Percentiles rank a stretch among this genome's conserved stretches.
These are phyloP conservation scores for Oncopeltus fasciatus DNA, from an alignment of 1,140 invertebrate genomes.

Conservation along the genomic window DNA sequence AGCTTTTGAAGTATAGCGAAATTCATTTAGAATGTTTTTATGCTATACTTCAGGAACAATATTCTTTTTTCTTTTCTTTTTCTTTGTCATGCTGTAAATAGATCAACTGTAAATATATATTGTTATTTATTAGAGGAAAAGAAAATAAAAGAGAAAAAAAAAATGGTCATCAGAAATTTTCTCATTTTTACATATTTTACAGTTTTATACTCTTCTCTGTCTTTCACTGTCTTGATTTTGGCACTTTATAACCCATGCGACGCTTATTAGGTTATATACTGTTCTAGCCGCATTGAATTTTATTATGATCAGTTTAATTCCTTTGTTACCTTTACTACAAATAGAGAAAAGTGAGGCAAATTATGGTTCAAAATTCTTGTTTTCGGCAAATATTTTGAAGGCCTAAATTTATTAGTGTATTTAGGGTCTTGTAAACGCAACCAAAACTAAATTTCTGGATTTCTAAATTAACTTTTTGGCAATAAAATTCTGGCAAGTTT, in stretches of 20 bases:
- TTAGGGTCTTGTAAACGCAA: not conserved
- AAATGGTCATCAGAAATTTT: slow-evolving; percentile 1
- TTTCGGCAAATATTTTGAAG: slow-evolving; percentile 14
- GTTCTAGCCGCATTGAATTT: slow-evolving; percentile 1
- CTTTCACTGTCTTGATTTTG: slow-evolving; percentile 8
- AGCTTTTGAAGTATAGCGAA: too few species aligned
- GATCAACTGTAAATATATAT: not conserved
- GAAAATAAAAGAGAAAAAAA: not conserved
- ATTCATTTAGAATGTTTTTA: not conserved
- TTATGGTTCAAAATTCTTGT: slow-evolving; percentile 12
- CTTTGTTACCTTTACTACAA: not conserved
- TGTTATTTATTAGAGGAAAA: slow-evolving; percentile 3
- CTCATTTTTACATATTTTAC: slow-evolving; percentile 16
- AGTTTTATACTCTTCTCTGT: slow-evolving; percentile 13
- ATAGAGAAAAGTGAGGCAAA: not conserved
- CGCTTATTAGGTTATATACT: slow-evolving; percentile 16
- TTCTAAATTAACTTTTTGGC: not conserved
- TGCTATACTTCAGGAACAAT: not conserved
- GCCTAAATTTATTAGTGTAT: not conserved
- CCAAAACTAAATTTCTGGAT: not conserved
- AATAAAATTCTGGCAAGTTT: not conserved
- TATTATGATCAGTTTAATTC: not conserved
- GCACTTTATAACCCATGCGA: slow-evolving; percentile 16
- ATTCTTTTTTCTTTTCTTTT: not conserved
- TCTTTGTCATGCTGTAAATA: not conserved